Evolutionary conservation across 1,140 invertebrate species (phyloP).

Genomic region (Armadillidium nasatum): DNA sequence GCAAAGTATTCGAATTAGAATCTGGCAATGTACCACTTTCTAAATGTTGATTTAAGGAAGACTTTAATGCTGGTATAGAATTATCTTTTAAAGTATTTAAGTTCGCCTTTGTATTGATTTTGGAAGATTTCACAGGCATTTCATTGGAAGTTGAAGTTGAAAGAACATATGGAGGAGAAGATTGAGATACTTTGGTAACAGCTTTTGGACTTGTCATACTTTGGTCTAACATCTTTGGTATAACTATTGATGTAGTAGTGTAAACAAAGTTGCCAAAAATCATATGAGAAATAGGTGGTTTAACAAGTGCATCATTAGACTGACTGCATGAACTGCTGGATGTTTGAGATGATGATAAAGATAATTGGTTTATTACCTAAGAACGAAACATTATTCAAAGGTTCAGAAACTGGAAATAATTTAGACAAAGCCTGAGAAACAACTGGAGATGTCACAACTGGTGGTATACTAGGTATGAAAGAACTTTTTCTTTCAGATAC

Average conservation of each 20-base stretch:
- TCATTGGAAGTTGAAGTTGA: constrained; percentile 1
- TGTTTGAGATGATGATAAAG: too few species aligned
- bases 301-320: background rate
- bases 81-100: too few species aligned
- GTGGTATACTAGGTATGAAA: background rate
- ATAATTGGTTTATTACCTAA: too few species aligned
- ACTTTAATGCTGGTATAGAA: too few species aligned
- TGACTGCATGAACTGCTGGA: too few species aligned
- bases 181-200: background rate
- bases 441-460: background rate
- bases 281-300: background rate
- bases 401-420: background rate
- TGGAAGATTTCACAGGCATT: background rate
- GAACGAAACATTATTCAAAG: too few species aligned
- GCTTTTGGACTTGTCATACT: constrained; percentile 3
- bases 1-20: too few species aligned
- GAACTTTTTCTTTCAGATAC: background rate
- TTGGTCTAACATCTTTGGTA: constrained; percentile 10
- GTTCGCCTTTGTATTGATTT: background rate
- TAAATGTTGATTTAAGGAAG: too few species aligned
- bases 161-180: constrained; percentile 4
- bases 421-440: background rate
- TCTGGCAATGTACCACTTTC: too few species aligned
- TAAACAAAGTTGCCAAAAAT: background rate
- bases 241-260: background rate